Evolutionary conservation across 1,140 invertebrate genomes (phyloP).

Genomic region (Callitettix versicolor): DNA sequence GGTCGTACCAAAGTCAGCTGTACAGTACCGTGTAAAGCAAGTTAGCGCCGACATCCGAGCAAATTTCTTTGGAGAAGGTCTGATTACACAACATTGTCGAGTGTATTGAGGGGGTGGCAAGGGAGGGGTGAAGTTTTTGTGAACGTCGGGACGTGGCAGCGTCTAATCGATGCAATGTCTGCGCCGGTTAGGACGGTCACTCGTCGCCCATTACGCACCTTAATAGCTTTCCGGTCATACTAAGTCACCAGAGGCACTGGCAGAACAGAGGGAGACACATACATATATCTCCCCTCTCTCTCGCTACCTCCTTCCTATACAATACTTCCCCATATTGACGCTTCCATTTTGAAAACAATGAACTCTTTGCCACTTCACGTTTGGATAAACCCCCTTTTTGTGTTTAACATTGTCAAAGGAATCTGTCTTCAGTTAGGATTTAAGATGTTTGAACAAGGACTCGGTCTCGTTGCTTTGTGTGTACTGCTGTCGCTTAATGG

Average conservation of each 20-base stretch:
- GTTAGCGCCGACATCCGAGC: too few species aligned
- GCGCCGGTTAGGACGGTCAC: constrained; percentile 12
- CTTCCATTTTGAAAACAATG: constrained; percentile 10
- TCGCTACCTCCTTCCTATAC: not conserved
- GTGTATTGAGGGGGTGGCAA: not conserved
- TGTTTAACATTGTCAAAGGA: too few species aligned
- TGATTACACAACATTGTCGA: not conserved
- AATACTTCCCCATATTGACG: constrained; percentile 4
- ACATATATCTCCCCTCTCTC: too few species aligned
- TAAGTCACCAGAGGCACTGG: not conserved
- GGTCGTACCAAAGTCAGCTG: too few species aligned
- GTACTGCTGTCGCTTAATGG: too few species aligned
- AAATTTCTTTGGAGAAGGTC: too few species aligned
- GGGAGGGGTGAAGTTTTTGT: constrained; percentile 1
- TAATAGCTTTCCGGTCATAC: constrained; percentile 12
- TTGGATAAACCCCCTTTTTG: too few species aligned
- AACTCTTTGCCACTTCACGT: not conserved
- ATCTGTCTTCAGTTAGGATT: too few species aligned
- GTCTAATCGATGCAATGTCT: constrained; percentile 9
- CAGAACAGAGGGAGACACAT: too few species aligned
- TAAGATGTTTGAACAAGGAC: too few species aligned
- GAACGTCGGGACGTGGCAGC: not conserved
- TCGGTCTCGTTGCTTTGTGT: too few species aligned
- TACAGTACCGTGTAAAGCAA: too few species aligned
- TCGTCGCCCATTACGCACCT: constrained; percentile 15